Conservation (phyloP, 2,113 vertebrate species). For the Pandion haliaetus region DNA sequence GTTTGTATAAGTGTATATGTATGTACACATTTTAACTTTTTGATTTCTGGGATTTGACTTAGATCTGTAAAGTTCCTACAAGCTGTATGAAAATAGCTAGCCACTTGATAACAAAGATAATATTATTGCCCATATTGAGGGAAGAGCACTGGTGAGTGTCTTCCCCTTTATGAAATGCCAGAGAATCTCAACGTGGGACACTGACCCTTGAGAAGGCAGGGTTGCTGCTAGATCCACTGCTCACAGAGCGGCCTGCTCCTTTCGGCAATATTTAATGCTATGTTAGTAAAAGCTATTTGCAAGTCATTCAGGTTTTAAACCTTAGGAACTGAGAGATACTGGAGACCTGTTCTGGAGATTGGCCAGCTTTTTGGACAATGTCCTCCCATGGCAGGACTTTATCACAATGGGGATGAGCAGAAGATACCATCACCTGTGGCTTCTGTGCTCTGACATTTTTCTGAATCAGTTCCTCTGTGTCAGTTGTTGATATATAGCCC, state of each 20-base stretch:
- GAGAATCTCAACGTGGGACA: neutral
- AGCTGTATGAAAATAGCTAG: neutral
- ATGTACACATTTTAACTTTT: neutral
- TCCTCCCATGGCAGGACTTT: neutral
- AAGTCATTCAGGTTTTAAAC: neutral
- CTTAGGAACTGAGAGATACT: neutral
- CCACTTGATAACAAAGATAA: neutral
- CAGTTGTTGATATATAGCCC: neutral
- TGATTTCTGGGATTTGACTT: neutral
- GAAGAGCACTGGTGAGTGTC: neutral
- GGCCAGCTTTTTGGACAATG: neutral
- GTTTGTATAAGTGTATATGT: neutral
- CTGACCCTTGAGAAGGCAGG: neutral
- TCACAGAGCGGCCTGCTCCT: neutral
- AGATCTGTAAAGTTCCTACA: neutral
- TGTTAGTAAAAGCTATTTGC: neutral
- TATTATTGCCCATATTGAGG: rapidly evolving
- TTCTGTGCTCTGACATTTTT: neutral
- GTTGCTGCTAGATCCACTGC: neutral
- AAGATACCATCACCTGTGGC: neutral
- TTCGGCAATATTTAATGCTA: neutral
- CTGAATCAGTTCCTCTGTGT: neutral
- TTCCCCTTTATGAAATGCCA: neutral
- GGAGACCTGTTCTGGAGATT: neutral
- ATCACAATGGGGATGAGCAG: neutral